Evolutionary conservation across 2,113 vertebrate species (phyloP).

Genomic region (Chionodraco myersi): DNA sequence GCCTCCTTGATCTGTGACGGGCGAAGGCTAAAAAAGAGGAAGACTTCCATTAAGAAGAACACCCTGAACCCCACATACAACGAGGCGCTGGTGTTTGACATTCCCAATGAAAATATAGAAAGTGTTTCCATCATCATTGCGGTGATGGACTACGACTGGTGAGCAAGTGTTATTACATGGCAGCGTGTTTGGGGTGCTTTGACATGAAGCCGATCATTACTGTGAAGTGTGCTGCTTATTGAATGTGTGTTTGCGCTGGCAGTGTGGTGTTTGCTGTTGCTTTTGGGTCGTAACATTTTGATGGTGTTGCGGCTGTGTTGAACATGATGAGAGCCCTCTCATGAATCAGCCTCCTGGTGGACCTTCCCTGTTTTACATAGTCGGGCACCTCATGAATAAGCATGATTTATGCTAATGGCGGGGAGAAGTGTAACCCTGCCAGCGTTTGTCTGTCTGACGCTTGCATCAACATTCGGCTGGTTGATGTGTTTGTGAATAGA

Average conservation of each 20-base stretch:
- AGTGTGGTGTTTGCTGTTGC: slow-evolving; percentile 29
- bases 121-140: slow-evolving; percentile 90
- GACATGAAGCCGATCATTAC: slow-evolving; percentile 31
- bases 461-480: slow-evolving; percentile 63
- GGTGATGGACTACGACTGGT: slow-evolving; percentile 96
- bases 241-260: slow-evolving; percentile 29
- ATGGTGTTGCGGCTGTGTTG: slow-evolving; percentile 48
- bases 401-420: slow-evolving; percentile 73
- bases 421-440: slow-evolving; percentile 63
- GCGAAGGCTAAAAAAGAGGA: slow-evolving; percentile 92
- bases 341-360: slow-evolving; percentile 70
- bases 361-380: slow-evolving; percentile 71
- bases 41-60: slow-evolving; percentile 97
- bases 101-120: slow-evolving; percentile 93
- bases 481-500: slow-evolving; percentile 66
- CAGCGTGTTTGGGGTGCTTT: slow-evolving; percentile 14
- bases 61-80: slow-evolving; percentile 95
- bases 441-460: slow-evolving; percentile 62
- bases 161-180: slow-evolving; percentile 59
- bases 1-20: slow-evolving; percentile 93
- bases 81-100: slow-evolving; percentile 94
- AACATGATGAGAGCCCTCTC: slow-evolving; percentile 50
- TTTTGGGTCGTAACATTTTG: slow-evolving; percentile 35
- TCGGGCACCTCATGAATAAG: slow-evolving; percentile 77
- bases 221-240: slow-evolving; percentile 27